These are phyloP conservation scores for Brachionus sp. DNA, from an alignment of 1,140 invertebrate genomes.

Conservation along the genomic window DNA sequence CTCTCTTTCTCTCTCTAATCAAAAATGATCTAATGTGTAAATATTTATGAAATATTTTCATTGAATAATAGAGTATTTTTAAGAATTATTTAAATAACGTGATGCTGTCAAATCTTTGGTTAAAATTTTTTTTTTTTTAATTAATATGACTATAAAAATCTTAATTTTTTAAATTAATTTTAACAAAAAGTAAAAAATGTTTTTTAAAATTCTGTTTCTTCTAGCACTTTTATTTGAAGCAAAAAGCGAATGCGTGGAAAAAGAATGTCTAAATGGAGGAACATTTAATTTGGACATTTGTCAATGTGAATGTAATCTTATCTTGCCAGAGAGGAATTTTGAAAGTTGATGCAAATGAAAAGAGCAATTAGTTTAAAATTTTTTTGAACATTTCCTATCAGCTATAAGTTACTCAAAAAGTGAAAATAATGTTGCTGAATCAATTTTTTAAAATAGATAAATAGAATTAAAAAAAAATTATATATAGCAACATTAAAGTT, in stretches of 20 bases:
- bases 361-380: no score
- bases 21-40: neutral
- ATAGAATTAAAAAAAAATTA: no score
- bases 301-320: constrained; percentile 21
- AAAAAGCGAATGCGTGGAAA: neutral
- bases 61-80: neutral
- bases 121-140: neutral
- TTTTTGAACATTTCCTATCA: no score
- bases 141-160: neutral
- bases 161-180: neutral
- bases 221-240: neutral
- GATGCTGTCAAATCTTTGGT: neutral
- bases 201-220: neutral
- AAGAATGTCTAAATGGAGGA: neutral
- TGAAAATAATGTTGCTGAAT: no score
- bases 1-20: neutral
- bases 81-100: neutral
- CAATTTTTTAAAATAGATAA: no score
- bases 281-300: neutral
- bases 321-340: no score
- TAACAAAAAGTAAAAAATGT: neutral
- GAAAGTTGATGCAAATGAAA: no score
- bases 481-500: no score
- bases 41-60: neutral
- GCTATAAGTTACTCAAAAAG: no score